These are phyloP conservation scores for Ophion ellenae DNA, from an alignment of 2,888 invertebrate species.

Conservation along the genomic window DNA sequence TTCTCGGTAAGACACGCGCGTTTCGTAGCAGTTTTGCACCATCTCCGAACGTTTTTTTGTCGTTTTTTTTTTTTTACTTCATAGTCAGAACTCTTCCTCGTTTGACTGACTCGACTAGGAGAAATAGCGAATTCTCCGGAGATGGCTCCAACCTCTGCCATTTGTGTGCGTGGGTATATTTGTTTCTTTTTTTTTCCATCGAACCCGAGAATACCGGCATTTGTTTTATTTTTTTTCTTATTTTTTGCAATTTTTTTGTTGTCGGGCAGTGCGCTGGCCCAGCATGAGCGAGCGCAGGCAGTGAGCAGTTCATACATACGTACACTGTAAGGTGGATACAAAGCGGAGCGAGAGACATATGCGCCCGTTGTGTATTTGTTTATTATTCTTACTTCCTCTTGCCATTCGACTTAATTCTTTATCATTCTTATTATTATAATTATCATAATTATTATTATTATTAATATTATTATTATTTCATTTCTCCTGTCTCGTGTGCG, in stretches of 20 bases:
- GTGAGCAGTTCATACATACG: constrained; percentile 82
- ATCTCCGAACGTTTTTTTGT: constrained; percentile 33
- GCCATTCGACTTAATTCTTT: constrained; percentile 29
- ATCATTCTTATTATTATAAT: constrained; percentile 25
- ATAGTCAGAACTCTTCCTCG: background rate
- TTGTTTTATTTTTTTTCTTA: constrained; percentile 46
- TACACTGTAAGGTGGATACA: constrained; percentile 79
- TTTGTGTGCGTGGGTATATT: constrained; percentile 9
- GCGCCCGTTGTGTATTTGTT: constrained; percentile 44
- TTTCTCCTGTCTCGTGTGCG: constrained; percentile 39
- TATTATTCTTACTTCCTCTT: constrained; percentile 35
- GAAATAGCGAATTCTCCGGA: constrained; percentile 56
- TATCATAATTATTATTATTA: constrained; percentile 24
- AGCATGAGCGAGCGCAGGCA: constrained; percentile 82
- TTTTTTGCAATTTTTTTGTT: constrained; percentile 62
- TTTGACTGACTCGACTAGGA: constrained; percentile 43
- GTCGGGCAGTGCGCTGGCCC: constrained; percentile 80
- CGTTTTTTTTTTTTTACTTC: background rate
- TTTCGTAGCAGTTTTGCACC: constrained; percentile 60
- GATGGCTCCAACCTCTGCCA: constrained; percentile 63
- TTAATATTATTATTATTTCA: constrained; percentile 31
- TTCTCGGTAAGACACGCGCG: constrained; percentile 70
- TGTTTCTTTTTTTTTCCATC: constrained; percentile 56
- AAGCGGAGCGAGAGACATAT: constrained; percentile 73
- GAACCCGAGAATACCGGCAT: constrained; percentile 78